Evolutionary conservation across 2,113 vertebrate species (phyloP), one percentile per base, ranked within the genome.

Genomic region (Puffinus mauretanicus): DNA sequence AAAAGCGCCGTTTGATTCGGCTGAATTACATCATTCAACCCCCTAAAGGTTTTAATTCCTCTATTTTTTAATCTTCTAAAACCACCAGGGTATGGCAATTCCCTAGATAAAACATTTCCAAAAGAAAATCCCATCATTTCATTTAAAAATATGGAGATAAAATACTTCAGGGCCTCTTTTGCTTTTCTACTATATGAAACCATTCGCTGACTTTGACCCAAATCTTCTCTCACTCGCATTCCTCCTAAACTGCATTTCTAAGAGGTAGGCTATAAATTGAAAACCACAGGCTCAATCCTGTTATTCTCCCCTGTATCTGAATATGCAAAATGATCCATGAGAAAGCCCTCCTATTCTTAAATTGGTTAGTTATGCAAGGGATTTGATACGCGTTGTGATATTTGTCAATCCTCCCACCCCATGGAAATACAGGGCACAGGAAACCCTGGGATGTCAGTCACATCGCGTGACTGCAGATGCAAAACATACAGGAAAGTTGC

Each of bases 101-200:
- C 76, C 49, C 83, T 54, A 90, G 64, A 81, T 86, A 86, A 92
- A 94, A 58, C 64, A 62, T 77, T 83, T 73, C 36, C 14, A 51
- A 83, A 83, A 86, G 76, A 57, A 93, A 90, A 94, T 77, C 76
- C 75, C 80, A 88, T 46, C 7, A 46, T 70, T 95, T 73, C 46
- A 32, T 73, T 92, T 81, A 86, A 85, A 93, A 95, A 86, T 69
- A 90, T 12, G 24, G 67, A 94, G 76, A 95, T 77, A 92, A 94
- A 94, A 49, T 34, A 77, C 76, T 92, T 93, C 54, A 70, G 88
- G 93, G 72, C 27, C 24, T 73, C 72, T 86, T 67, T 19, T 77
- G 75, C 80, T 82, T 72, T 85, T 77, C 51, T 90, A n/a, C 61
- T 79, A 65, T 6, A 34, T n/a, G 83, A 80, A 91, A 36, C 88